Evolutionary conservation across 2,797 vertebrate genomes (phyloP), one percentile per base, ranked within the genome.

Genomic region (Sitta carolinensis): DNA sequence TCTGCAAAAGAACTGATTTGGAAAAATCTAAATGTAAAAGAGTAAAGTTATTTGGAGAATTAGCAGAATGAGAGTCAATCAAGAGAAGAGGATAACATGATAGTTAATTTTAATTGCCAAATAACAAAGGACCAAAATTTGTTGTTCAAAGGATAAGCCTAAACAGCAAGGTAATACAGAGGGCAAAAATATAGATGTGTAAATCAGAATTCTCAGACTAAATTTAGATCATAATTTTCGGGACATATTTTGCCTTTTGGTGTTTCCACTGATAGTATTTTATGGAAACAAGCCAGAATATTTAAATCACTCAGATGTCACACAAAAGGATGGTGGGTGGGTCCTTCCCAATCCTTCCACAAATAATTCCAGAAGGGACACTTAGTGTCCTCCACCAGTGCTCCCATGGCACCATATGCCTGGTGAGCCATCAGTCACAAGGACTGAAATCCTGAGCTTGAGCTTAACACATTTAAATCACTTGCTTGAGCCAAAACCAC

Each of bases 371-470:
- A 52, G 36, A 25, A 67, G 8, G 26, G 21, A 30, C 3, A n/a
- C 48, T 72, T 13, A 18, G 2, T 3, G 5, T 32, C 70, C 23
- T 87, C 51, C 59, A 34, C 50, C 77, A 75, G 38, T 20, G 19
- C 5, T 77, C n/a, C 18, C 13, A 22, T 63, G 0, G 0, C 36
- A 32, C 36, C 25, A 3, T 3, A 10, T 16, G 23, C 36, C 43
- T 73, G 54, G 30, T 73, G 32, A 90, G 17, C 64, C 55, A 45
- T 38, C 47, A 67, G 40, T 27, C 73, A 48, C 30, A 67, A 70
- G 13, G 10, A 73, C 5, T n/a, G 42, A 89, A 93, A 43, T 18
- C 25, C 22, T 54, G 32, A 74, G 20, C 30, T 76, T 42, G n/a
- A 76, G 55, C n/a, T 78, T 70, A 86, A 42, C 18, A 68, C 25